Conservation (phyloP, 2,888 invertebrate species). For the Eubasilissa splendida region DNA sequence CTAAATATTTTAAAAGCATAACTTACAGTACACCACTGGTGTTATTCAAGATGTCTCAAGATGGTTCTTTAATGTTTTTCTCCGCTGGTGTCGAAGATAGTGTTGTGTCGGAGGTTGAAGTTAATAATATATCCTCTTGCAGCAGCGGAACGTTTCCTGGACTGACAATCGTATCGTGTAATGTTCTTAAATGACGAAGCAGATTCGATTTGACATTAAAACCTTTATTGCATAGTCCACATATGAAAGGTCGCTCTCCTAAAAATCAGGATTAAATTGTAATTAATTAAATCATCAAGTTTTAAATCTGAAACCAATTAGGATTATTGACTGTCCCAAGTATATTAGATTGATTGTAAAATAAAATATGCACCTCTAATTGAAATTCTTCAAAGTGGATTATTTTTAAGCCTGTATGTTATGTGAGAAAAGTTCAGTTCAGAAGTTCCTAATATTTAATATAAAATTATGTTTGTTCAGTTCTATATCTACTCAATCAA, state of each 20-base stretch:
- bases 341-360: too few species aligned
- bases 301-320: too few species aligned
- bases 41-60: conserved; percentile 57
- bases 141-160: conserved; percentile 64
- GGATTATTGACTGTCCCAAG: too few species aligned
- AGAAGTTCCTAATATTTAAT: too few species aligned
- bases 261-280: conserved; percentile 19
- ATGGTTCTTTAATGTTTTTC: conserved; percentile 43
- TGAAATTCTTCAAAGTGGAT: too few species aligned
- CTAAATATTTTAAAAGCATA: too few species aligned
- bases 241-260: conserved; percentile 82
- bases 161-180: conserved; percentile 79
- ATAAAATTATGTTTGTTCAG: too few species aligned
- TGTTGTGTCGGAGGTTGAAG: conserved; percentile 42
- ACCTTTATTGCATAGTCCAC: conserved; percentile 83
- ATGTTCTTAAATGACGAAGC: conserved; percentile 80
- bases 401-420: too few species aligned
- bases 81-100: conserved; percentile 51
- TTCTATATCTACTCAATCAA: too few species aligned
- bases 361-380: too few species aligned
- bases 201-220: conserved; percentile 87
- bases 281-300: background rate
- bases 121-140: conserved; percentile 59
- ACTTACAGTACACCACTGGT: background rate
- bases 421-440: too few species aligned